These are phyloP conservation scores for Benthosema pterotum DNA, from an alignment of 2,797 vertebrate species.

Conservation along the genomic window DNA sequence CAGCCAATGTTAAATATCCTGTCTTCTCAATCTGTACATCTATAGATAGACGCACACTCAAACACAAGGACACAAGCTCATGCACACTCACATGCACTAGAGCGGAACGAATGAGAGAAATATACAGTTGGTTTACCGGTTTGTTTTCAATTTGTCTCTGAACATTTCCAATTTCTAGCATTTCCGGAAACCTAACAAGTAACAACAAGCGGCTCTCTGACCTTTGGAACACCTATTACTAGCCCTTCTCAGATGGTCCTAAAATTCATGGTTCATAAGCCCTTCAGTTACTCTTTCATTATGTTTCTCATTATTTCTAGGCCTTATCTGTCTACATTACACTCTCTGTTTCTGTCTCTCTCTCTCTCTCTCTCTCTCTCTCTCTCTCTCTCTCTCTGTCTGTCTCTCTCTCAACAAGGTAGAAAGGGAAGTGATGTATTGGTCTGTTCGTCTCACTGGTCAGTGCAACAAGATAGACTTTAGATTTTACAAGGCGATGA, in stretches of 20 bases:
- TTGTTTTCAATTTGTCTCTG: not conserved
- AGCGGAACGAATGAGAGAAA: not conserved
- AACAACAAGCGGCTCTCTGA: too few relatives aligned
- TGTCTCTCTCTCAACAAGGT: not conserved
- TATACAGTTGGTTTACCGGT: not conserved
- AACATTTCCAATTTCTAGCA: not conserved
- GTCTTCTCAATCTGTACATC: too few relatives aligned
- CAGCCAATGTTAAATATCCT: too few relatives aligned
- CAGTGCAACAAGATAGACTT: too few relatives aligned
- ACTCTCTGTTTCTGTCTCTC: not conserved
- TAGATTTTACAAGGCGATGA: too few relatives aligned
- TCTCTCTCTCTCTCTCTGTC: not conserved
- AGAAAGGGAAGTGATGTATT: too few relatives aligned
- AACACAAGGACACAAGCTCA: constrained; percentile 17
- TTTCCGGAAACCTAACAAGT: too few relatives aligned
- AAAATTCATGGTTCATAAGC: too few relatives aligned
- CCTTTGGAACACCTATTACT: not conserved
- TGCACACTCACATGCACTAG: constrained; percentile 8
- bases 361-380: not conserved
- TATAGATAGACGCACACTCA: constrained; percentile 1
- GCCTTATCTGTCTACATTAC: not conserved
- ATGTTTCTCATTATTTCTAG: not conserved
- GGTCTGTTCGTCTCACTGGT: not conserved
- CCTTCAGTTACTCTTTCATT: not conserved
- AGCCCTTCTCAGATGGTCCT: not conserved